Evolutionary conservation across 2,888 invertebrate genomes (phyloP).

Genomic region (Gymnocheta viridis): DNA sequence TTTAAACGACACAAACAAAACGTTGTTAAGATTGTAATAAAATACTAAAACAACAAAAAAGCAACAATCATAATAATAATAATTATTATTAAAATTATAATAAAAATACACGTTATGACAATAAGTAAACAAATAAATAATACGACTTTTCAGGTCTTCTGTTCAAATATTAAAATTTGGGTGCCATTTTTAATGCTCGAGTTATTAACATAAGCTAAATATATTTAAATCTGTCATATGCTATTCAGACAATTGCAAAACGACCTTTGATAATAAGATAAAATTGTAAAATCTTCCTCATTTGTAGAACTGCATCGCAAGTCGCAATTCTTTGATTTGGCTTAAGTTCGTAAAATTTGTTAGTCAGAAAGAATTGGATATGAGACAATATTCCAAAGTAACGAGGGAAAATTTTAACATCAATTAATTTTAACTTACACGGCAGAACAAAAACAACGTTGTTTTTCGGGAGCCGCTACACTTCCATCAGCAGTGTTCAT

Average conservation of each 20-base stretch:
- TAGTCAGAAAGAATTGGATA: no score
- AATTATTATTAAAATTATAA: not conserved
- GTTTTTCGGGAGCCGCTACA: no score
- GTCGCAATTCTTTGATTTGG: not conserved
- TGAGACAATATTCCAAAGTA: no score
- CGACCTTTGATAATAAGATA: not conserved
- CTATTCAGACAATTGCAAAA: not conserved
- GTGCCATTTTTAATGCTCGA: not conserved
- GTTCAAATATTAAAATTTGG: not conserved
- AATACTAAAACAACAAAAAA: slow-evolving; percentile 32
- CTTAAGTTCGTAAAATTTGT: no score
- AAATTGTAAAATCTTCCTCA: not conserved
- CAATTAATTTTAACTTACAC: no score
- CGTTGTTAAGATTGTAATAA: slow-evolving; percentile 62
- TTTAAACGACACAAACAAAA: slow-evolving; percentile 34
- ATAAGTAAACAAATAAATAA: not conserved
- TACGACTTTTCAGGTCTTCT: not conserved
- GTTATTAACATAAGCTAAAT: not conserved
- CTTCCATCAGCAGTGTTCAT: no score
- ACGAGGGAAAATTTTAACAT: no score
- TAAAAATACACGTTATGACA: not conserved
- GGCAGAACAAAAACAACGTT: no score
- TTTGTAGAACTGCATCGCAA: not conserved
- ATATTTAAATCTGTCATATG: not conserved
- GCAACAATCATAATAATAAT: not conserved